phyloP scores from a whole-genome alignment of 2,888 invertebrate genomes.

The Tenthredo notha region DNA sequence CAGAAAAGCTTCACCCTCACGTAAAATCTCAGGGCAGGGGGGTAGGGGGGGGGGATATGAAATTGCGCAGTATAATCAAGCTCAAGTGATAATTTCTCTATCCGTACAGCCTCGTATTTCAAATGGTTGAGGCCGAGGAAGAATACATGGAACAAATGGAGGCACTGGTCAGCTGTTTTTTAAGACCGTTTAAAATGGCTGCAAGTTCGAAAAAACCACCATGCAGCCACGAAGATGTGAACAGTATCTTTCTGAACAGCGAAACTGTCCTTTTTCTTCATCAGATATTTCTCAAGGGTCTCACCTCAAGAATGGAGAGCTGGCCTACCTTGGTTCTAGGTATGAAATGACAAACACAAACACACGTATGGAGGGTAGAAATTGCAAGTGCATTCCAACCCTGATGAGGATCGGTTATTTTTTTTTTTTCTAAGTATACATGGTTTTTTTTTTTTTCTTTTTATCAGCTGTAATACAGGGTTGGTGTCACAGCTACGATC shows the following conservation, averaged over 20 bases:
- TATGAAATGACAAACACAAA: conserved; percentile 75
- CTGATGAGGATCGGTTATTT: neutral
- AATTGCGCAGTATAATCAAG: neutral
- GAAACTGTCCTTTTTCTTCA: conserved; percentile 95
- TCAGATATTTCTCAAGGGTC: conserved; percentile 95
- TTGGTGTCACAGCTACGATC: neutral
- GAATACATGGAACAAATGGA: conserved; percentile 96
- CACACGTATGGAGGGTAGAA: neutral
- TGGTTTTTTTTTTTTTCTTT: too few species aligned
- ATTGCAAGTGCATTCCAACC: neutral
- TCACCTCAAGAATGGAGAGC: conserved; percentile 93
- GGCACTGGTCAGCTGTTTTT: conserved; percentile 90
- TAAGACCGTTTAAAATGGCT: conserved; percentile 95
- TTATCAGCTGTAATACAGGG: too few species aligned
- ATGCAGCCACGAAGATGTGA: conserved; percentile 95
- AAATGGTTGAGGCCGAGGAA: conserved; percentile 96
- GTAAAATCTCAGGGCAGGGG: neutral
- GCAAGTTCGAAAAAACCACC: conserved; percentile 96
- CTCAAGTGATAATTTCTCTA: neutral
- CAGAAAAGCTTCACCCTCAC: neutral
- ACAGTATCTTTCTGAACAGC: conserved; percentile 95
- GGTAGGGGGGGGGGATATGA: too few species aligned
- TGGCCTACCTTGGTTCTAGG: conserved; percentile 97
- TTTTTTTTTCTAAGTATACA: neutral
- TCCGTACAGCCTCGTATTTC: conserved; percentile 86